phyloP scores from a whole-genome alignment of 2,797 vertebrate species.

The Columba guinea region DNA sequence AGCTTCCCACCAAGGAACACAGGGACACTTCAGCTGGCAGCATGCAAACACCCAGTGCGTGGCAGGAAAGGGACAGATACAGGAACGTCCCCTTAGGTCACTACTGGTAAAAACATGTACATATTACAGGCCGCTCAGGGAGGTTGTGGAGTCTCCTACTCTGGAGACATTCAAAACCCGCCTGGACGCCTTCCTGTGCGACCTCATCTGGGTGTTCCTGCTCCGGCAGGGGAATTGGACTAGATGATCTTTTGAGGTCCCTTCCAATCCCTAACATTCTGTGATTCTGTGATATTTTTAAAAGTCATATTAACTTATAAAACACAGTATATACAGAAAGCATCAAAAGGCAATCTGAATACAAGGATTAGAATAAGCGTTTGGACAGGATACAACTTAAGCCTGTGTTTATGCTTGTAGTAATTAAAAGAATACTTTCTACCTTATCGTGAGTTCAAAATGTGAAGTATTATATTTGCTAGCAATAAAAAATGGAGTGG shows the following conservation, averaged over 20 bases:
- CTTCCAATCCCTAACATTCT: too few species aligned
- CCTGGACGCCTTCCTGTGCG: too few species aligned
- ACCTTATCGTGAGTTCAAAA: not conserved
- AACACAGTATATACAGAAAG: not conserved
- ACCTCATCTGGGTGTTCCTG: too few species aligned
- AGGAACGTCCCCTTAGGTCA: not conserved
- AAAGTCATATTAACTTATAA: not conserved
- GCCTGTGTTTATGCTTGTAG: not conserved
- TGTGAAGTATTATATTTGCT: not conserved
- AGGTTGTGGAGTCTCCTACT: too few species aligned
- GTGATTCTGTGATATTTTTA: not conserved
- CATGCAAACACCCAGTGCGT: not conserved
- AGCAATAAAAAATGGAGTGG: not conserved
- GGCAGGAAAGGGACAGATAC: not conserved
- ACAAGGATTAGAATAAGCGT: not conserved
- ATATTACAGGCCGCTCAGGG: too few species aligned
- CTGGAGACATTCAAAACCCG: too few species aligned
- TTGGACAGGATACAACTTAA: not conserved
- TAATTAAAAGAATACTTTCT: constrained; percentile 14
- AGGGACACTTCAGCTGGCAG: not conserved
- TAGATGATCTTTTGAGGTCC: too few species aligned
- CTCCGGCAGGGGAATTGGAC: too few species aligned
- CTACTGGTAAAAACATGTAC: not conserved
- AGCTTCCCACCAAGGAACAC: not conserved
- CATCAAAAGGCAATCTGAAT: not conserved